Evolutionary conservation across 2,797 vertebrate genomes (phyloP).

Genomic region (Fistularia commersonii): DNA sequence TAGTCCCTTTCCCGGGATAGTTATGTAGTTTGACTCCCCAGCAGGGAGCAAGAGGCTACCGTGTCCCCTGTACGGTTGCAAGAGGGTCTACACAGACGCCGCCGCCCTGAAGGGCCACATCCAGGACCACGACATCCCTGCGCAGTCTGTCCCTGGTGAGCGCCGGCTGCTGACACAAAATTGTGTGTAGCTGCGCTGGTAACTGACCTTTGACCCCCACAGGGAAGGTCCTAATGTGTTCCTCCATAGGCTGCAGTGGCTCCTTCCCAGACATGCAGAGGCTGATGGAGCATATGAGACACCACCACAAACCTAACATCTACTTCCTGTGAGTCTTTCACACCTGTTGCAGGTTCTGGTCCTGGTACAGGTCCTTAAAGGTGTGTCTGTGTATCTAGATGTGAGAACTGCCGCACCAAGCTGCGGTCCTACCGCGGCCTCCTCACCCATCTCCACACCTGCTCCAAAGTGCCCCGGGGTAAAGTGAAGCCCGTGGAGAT

Average conservation of each 20-base stretch:
- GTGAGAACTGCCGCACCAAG: slow-evolving; percentile 90
- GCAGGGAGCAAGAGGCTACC: slow-evolving; percentile 23
- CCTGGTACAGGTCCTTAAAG: no score
- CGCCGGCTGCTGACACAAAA: background rate
- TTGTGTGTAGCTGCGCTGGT: background rate
- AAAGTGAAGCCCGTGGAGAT: slow-evolving; percentile 46
- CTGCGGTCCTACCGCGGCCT: slow-evolving; percentile 89
- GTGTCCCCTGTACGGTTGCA: slow-evolving; percentile 86
- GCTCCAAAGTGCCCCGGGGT: slow-evolving; percentile 81
- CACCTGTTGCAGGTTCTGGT: no score
- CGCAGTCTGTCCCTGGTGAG: slow-evolving; percentile 86
- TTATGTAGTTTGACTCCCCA: no score
- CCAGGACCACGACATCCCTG: slow-evolving; percentile 81
- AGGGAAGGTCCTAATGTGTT: slow-evolving; percentile 89
- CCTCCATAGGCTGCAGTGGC: slow-evolving; percentile 76
- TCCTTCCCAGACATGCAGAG: slow-evolving; percentile 90
- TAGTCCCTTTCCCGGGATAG: no score
- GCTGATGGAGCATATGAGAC: slow-evolving; percentile 88
- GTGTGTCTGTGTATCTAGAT: slow-evolving; percentile 63
- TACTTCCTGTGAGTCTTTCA: slow-evolving; percentile 87
- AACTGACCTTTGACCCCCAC: background rate
- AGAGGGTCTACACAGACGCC: slow-evolving; percentile 76
- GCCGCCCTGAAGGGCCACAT: slow-evolving; percentile 80
- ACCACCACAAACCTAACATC: slow-evolving; percentile 92
- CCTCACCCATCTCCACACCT: slow-evolving; percentile 92